Evolutionary conservation across 2,888 invertebrate genomes (phyloP).

Genomic region (Dasypolia templi): DNA sequence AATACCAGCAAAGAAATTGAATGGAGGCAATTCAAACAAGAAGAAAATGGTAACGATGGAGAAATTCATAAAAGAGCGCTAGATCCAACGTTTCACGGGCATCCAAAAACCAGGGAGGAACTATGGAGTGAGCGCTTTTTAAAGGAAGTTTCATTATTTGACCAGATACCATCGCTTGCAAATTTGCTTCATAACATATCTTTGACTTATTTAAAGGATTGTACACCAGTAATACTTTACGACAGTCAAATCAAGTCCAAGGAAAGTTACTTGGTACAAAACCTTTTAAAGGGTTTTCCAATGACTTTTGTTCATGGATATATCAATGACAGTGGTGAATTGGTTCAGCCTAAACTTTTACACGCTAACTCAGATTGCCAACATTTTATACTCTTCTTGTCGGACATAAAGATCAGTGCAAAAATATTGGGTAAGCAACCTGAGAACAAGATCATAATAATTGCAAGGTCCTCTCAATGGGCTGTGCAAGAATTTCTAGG

Average conservation of each 20-base stretch:
- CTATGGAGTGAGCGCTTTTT: constrained; percentile 88
- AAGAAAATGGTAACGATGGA: constrained; percentile 29
- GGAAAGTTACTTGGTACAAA: constrained; percentile 90
- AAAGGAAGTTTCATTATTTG: constrained; percentile 78
- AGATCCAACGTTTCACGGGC: constrained; percentile 90
- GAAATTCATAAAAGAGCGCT: constrained; percentile 76
- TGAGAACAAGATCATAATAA: constrained; percentile 91
- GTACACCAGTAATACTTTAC: constrained; percentile 92
- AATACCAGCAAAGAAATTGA: constrained; percentile 15
- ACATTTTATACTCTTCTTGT: constrained; percentile 92
- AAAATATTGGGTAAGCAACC: constrained; percentile 91
- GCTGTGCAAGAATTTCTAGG: constrained; percentile 93
- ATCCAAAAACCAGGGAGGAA: constrained; percentile 91
- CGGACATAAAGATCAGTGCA: constrained; percentile 91
- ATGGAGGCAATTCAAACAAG: constrained; percentile 42
- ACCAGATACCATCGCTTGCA: constrained; percentile 91
- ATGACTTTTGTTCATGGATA: constrained; percentile 91
- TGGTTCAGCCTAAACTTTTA: constrained; percentile 85
- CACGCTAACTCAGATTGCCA: constrained; percentile 88
- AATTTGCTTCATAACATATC: constrained; percentile 91
- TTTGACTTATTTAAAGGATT: constrained; percentile 91
- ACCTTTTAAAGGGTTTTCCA: constrained; percentile 90
- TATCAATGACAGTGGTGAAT: constrained; percentile 87
- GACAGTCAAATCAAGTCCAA: constrained; percentile 90
- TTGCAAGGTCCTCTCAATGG: constrained; percentile 94